Conservation (phyloP, 2,113 vertebrate genomes). For the Rhynchomys soricoides region DNA sequence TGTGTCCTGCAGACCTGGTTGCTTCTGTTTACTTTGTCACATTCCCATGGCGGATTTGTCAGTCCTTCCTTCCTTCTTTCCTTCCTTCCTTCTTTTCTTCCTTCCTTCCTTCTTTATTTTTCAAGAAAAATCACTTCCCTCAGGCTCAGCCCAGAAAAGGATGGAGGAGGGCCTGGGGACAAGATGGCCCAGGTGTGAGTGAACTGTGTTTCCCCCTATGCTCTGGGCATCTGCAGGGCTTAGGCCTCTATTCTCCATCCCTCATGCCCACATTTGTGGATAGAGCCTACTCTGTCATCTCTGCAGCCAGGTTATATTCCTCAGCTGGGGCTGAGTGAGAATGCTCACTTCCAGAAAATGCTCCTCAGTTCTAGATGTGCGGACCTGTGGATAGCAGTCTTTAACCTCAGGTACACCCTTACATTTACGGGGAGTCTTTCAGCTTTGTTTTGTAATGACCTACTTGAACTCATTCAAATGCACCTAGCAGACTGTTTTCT, state of each 20-base stretch:
- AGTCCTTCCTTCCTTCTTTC: background rate
- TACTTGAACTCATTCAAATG: background rate
- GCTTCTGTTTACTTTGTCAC: background rate
- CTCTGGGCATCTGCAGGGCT: background rate
- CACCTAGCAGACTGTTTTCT: background rate
- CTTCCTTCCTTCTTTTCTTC: accelerated
- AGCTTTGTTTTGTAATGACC: background rate
- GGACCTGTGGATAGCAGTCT: background rate
- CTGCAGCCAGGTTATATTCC: background rate
- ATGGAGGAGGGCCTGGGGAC: background rate
- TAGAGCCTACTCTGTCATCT: accelerated
- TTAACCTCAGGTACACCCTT: background rate
- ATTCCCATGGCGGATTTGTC: background rate
- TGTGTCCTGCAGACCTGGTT: no score
- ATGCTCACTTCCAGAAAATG: background rate
- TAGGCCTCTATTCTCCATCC: background rate
- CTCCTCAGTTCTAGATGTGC: no score
- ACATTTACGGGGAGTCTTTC: accelerated
- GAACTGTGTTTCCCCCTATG: background rate
- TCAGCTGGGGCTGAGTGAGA: background rate
- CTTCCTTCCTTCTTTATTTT: background rate
- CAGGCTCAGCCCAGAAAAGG: background rate
- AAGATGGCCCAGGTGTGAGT: no score
- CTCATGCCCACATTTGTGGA: background rate
- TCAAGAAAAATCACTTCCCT: background rate